Conservation (phyloP, 2,888 invertebrate species). For the Latheticus oryzae region DNA sequence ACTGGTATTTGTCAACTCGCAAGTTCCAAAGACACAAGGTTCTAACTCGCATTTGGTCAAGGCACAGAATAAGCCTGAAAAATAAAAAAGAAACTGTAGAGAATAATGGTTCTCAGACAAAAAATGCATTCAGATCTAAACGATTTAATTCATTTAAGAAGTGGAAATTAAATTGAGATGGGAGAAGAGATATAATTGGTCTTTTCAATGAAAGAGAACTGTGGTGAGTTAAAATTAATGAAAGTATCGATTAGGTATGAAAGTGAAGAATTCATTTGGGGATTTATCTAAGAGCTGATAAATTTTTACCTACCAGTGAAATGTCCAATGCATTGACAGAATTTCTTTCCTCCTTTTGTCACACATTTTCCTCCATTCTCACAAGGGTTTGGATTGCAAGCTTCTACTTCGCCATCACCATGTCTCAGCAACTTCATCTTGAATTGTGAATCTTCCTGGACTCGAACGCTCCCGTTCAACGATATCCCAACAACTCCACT, state of each 20-base stretch:
- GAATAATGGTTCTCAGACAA: background rate
- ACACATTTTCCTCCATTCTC: slow-evolving; percentile 77
- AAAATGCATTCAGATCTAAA: background rate
- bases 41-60: slow-evolving; percentile 80
- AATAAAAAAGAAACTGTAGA: slow-evolving; percentile 42
- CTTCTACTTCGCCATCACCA: slow-evolving; percentile 72
- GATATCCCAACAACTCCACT: slow-evolving; percentile 65
- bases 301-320: slow-evolving; percentile 82
- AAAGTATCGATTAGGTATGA: slow-evolving; percentile 5
- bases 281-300: background rate
- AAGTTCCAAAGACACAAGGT: slow-evolving; percentile 76
- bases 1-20: slow-evolving; percentile 68
- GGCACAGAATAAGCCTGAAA: slow-evolving; percentile 83
- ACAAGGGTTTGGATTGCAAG: slow-evolving; percentile 81
- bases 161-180: background rate
- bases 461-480: slow-evolving; percentile 73
- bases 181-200: slow-evolving; percentile 6
- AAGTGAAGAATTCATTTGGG: background rate
- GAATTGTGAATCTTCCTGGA: slow-evolving; percentile 74
- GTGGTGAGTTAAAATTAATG: background rate
- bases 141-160: slow-evolving; percentile 13
- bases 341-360: slow-evolving; percentile 69
- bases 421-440: slow-evolving; percentile 73
- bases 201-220: slow-evolving; percentile 1
- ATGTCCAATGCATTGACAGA: slow-evolving; percentile 78